phyloP scores from a whole-genome alignment of 2,113 vertebrate genomes.

The Felis chaus region DNA sequence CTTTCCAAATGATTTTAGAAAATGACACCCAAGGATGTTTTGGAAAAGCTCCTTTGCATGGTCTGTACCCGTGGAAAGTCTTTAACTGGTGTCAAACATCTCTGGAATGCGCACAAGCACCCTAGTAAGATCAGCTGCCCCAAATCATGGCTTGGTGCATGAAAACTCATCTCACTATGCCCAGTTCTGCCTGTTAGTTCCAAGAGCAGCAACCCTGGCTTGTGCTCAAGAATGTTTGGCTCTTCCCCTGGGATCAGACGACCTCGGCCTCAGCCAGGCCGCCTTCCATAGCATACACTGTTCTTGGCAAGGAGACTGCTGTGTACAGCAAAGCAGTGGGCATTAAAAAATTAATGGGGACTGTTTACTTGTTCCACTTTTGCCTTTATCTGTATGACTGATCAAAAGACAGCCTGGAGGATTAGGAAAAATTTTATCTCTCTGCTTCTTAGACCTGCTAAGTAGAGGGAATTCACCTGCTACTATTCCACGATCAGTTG shows the following conservation, averaged over 20 bases:
- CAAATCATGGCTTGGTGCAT: background rate
- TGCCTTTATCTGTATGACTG: background rate
- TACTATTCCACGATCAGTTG: slow-evolving; percentile 26
- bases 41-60: slow-evolving; percentile 8
- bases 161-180: background rate
- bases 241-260: background rate
- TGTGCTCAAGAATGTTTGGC: slow-evolving; percentile 36
- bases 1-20: background rate
- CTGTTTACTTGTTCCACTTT: background rate
- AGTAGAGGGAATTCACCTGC: slow-evolving; percentile 2
- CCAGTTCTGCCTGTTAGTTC: background rate
- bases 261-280: background rate
- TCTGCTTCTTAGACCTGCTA: background rate
- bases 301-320: background rate
- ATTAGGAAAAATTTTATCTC: slow-evolving; percentile 1
- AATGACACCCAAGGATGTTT: background rate
- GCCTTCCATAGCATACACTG: background rate
- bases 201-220: background rate
- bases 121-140: background rate
- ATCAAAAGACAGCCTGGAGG: background rate
- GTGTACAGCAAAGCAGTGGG: background rate
- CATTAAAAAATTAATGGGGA: background rate
- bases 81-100: background rate
- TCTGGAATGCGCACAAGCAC: background rate
- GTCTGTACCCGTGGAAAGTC: background rate